Conservation (phyloP, 2,888 invertebrate species). For the Leptinotarsa haldemani region DNA sequence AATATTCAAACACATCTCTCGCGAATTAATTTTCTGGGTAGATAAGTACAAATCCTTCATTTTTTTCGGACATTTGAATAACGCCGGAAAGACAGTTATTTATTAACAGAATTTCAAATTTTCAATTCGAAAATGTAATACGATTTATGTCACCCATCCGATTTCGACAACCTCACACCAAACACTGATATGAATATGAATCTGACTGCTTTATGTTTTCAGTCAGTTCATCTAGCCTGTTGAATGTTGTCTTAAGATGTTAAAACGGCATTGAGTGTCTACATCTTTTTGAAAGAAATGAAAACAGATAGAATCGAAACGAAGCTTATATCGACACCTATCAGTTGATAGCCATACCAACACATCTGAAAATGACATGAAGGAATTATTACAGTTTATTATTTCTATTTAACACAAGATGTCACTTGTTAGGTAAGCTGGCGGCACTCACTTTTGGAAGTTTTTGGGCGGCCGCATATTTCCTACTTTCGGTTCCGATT, state of each 20-base stretch:
- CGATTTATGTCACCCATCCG: slow-evolving; percentile 3
- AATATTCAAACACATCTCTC: slow-evolving; percentile 23
- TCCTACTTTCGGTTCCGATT: too few species aligned
- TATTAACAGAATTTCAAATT: not conserved
- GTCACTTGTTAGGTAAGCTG: too few species aligned
- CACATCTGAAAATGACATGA: not conserved
- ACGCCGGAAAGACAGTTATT: not conserved
- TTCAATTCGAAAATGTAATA: slow-evolving; percentile 10
- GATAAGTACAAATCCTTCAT: not conserved
- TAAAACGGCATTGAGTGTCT: slow-evolving; percentile 20
- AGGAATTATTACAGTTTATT: not conserved
- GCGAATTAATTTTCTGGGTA: not conserved
- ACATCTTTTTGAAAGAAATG: slow-evolving; percentile 16
- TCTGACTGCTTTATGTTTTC: slow-evolving; percentile 25
- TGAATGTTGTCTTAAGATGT: slow-evolving; percentile 27
- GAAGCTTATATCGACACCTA: not conserved
- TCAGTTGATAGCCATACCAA: not conserved
- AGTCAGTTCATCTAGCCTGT: slow-evolving; percentile 25
- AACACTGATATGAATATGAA: slow-evolving; percentile 21
- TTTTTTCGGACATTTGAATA: slow-evolving; percentile 11
- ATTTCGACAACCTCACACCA: slow-evolving; percentile 7
- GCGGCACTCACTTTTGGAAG: too few species aligned
- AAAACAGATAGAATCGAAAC: not conserved
- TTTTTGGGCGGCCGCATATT: too few species aligned
- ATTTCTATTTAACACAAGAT: too few species aligned